Base-by-base conservation (phyloP, 2,888 invertebrate species). In the Hemistola chrysoprasaria region DNA sequence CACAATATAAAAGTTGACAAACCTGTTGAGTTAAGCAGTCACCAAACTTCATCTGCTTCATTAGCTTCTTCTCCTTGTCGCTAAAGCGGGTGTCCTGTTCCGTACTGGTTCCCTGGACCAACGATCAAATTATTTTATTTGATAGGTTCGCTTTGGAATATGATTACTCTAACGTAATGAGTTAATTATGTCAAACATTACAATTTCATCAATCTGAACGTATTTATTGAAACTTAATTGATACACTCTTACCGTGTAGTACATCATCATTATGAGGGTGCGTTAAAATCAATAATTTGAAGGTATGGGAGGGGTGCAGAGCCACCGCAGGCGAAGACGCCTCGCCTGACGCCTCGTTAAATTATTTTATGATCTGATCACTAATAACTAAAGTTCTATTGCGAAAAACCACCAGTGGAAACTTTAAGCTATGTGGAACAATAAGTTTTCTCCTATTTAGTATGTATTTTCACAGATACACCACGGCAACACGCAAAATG, bases 61-160 rank as follows among this genome's bases (percentile, higher is more conserved):
- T 93, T 31, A 99, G 91, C 78, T 99, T 99, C 89, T 99, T 99
- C 88, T 99, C 98, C 88, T 99, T 99, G 86, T 99, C 99, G 75
- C 98, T 96, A 90, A 99, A 99, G 71, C 99, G 94, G 71, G 97
- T 98, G 85, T 99, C 99, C 89, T 99, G 99, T 83, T 99, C 98
- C 46, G 98, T 96, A 70, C 95, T 98, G 21, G 99, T 99, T 53
- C 99, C 99, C 98, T 99, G 46, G 24, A 47, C 47, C 9, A 26
- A 16, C 16, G n/a, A 16, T 16, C 16, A 16, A 16, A 36, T 25
- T 36, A 39, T 10, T 27, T 29, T 11, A 38, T n/a, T 8, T 11
- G 11, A 31, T n/a, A n/a, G n/a, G n/a, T n/a, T n/a, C n/a, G n/a
- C n/a, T n/a, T n/a, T n/a, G n/a, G n/a, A n/a, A n/a, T n/a, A n/a